Conservation (phyloP, 1,140 invertebrate genomes). For the Spodoptera frugiperda region DNA sequence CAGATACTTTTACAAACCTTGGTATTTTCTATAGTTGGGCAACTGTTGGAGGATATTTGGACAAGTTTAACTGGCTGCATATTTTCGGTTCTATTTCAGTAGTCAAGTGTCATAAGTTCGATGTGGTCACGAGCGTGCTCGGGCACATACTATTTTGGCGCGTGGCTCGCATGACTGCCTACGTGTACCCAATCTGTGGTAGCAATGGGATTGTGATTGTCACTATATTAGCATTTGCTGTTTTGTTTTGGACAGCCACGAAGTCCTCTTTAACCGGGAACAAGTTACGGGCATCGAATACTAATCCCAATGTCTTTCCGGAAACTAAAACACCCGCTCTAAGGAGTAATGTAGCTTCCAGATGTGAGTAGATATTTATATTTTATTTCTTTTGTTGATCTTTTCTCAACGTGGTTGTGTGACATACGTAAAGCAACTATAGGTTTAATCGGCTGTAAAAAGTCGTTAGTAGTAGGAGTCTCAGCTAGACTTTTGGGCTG, state of each 20-base stretch:
- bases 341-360: conserved; percentile 31
- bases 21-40: not conserved
- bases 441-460: too few relatives aligned
- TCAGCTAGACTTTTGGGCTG: too few relatives aligned
- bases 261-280: conserved; percentile 51
- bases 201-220: conserved; percentile 55
- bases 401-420: too few relatives aligned
- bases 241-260: conserved; percentile 78
- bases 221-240: conserved; percentile 68
- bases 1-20: not conserved
- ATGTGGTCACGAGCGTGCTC: conserved; percentile 59
- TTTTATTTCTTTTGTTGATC: not conserved
- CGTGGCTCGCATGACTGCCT: conserved; percentile 54
- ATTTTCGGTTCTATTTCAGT: conserved; percentile 66
- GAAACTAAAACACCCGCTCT: conserved; percentile 19
- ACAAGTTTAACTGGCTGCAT: conserved; percentile 1
- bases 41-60: not conserved
- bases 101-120: conserved; percentile 45
- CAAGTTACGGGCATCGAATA: conserved; percentile 43
- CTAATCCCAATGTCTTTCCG: conserved; percentile 37
- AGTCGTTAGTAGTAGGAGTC: not conserved
- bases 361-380: conserved; percentile 9
- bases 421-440: too few relatives aligned
- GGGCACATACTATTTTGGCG: conserved; percentile 65
- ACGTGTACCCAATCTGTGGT: conserved; percentile 42